These are phyloP conservation scores for Platorchestia sp. DNA, from an alignment of 1,140 invertebrate genomes.

Conservation along the genomic window DNA sequence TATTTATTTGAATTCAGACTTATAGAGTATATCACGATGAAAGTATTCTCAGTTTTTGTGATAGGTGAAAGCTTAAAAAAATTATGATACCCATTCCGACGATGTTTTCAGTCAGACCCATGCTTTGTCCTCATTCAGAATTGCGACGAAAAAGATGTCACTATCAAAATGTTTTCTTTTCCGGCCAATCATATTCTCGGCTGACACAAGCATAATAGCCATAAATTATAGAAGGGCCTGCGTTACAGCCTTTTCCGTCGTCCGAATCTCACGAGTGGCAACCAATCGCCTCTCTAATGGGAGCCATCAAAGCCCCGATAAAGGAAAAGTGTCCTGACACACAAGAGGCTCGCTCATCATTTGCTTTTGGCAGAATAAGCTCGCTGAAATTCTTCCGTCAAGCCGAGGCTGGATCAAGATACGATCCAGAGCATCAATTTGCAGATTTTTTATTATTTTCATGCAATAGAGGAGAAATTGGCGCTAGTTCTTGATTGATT, in stretches of 20 bases:
- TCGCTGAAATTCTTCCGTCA: not conserved
- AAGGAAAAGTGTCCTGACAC: constrained; percentile 39
- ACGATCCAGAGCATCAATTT: not conserved
- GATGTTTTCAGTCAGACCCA: not conserved
- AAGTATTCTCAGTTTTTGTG: not conserved
- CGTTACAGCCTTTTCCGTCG: constrained; percentile 2
- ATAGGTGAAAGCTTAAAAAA: not conserved
- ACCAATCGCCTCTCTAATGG: constrained; percentile 14
- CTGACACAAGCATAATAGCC: constrained; percentile 34
- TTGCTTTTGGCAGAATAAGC: constrained; percentile 9
- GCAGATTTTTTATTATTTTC: not conserved
- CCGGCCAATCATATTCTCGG: not conserved
- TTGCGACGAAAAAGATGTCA: not conserved
- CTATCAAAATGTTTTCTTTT: not conserved
- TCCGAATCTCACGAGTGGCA: constrained; percentile 9
- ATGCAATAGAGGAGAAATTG: not conserved
- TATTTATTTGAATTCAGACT: not conserved
- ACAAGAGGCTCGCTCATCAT: constrained; percentile 20
- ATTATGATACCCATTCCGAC: not conserved
- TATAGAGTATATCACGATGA: no score
- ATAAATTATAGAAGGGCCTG: constrained; percentile 28
- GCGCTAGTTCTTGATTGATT: not conserved
- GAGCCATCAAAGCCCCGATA: constrained; percentile 9
- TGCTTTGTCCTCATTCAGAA: not conserved
- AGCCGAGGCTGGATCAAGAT: not conserved